Evolutionary conservation across 2,113 vertebrate species (phyloP).

Genomic region (Oreochromis spilurus): DNA sequence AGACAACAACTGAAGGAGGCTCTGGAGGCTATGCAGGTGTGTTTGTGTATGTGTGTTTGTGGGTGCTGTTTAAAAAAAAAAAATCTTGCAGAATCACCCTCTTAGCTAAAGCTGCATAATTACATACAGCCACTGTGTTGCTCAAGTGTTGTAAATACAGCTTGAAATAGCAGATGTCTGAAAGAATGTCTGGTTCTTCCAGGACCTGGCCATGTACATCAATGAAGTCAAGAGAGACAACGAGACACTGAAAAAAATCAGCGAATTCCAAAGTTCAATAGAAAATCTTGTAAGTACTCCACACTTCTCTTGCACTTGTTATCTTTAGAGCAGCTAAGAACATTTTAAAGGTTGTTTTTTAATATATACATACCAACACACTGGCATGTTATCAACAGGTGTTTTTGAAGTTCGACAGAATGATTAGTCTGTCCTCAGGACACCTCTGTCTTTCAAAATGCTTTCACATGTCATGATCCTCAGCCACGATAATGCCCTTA

Average conservation of each 20-base stretch:
- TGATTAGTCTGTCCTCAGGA: neutral
- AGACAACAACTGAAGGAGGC: conserved; percentile 91
- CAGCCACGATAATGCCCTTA: neutral
- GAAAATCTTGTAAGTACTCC: conserved; percentile 87
- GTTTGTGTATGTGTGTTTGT: conserved; percentile 46
- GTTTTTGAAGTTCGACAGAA: neutral
- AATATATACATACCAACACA: neutral
- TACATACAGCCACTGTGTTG: neutral
- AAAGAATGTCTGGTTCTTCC: neutral
- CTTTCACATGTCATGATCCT: neutral
- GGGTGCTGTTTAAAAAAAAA: neutral
- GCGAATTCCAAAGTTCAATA: conserved; percentile 95
- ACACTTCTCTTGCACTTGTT: neutral
- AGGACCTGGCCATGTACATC: conserved; percentile 99
- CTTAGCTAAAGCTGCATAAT: neutral
- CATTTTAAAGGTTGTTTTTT: neutral
- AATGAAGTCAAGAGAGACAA: conserved; percentile 98
- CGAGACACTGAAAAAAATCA: conserved; percentile 96
- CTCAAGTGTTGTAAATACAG: neutral
- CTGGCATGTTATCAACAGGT: neutral
- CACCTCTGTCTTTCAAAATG: neutral
- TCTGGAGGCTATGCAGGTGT: conserved; percentile 95
- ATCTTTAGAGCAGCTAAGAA: neutral
- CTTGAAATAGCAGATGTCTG: conserved; percentile 18
- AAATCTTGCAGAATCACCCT: neutral